A percentile compares a stretch with the other conserved stretches of the same genome.
Evolutionary conservation across 2,888 invertebrate species (phyloP).

Genomic region (Cephus nigrinus): DNA sequence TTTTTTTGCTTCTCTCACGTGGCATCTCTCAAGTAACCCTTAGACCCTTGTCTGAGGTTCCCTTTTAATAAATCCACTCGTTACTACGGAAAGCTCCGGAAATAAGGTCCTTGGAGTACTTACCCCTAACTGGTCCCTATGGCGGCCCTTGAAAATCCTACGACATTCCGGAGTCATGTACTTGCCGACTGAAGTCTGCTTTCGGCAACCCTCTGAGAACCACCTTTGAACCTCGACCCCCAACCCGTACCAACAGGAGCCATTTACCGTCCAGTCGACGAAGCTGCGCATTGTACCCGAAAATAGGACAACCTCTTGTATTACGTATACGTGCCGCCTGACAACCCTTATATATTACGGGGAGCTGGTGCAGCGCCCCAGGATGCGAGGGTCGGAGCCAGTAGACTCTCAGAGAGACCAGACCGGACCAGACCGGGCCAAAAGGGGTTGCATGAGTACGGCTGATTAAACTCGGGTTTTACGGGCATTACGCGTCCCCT

Average conservation of each 20-base stretch:
- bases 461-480: conserved; percentile 51
- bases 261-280: not conserved
- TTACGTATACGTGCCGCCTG: not conserved
- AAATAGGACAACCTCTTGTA: not conserved
- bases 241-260: not conserved
- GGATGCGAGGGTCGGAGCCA: not conserved
- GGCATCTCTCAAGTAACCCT: not conserved
- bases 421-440: not conserved
- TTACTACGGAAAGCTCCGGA: not conserved
- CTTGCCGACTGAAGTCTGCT: not conserved
- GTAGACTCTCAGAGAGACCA: not conserved
- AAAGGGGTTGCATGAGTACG: conserved; percentile 16
- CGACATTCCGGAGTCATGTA: not conserved
- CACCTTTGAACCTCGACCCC: not conserved
- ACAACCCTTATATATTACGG: not conserved
- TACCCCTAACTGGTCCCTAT: not conserved
- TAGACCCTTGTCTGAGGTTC: not conserved
- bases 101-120: not conserved
- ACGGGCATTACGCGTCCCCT: conserved; percentile 42
- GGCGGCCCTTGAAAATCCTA: not conserved
- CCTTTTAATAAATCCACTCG: not conserved
- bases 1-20: not conserved
- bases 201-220: not conserved
- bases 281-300: not conserved
- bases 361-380: not conserved